Percentiles rank a stretch among this genome's conserved stretches.
Conservation (phyloP, 2,888 invertebrate species). For the Phortica magna region DNA sequence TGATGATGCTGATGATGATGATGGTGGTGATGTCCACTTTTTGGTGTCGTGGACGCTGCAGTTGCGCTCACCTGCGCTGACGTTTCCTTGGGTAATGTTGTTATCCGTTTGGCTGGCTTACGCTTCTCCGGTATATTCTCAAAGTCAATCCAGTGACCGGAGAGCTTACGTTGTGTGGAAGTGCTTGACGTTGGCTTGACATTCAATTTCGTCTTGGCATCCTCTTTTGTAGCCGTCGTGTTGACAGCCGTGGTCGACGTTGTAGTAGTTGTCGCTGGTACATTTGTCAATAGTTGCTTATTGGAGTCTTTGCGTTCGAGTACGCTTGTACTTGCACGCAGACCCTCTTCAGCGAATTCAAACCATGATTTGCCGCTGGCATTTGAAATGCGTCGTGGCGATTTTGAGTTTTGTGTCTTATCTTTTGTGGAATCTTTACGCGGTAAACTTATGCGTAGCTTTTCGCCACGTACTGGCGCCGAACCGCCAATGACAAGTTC, state of each 20-base stretch:
- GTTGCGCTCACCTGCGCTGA: conserved; percentile 40
- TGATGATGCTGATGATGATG: conserved; percentile 42
- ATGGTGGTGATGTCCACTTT: conserved; percentile 40
- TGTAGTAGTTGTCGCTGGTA: conserved; percentile 7
- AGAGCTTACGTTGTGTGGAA: conserved; percentile 74
- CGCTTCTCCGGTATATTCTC: conserved; percentile 91
- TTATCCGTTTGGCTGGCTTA: conserved; percentile 89
- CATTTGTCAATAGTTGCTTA: conserved; percentile 63
- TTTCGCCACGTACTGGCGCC: conserved; percentile 79
- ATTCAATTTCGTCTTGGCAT: conserved; percentile 28
- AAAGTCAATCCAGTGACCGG: conserved; percentile 89
- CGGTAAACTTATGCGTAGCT: conserved; percentile 85
- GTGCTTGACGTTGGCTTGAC: conserved; percentile 56
- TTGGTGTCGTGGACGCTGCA: neutral
- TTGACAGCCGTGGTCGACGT: neutral
- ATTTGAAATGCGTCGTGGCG: conserved; percentile 79
- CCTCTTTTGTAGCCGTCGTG: neutral
- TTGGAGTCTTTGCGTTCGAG: conserved; percentile 73
- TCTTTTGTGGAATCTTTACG: conserved; percentile 79
- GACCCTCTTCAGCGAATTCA: conserved; percentile 83
- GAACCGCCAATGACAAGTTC: conserved; percentile 48
- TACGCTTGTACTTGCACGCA: conserved; percentile 76
- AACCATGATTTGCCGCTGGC: conserved; percentile 80
- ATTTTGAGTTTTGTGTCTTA: conserved; percentile 78
- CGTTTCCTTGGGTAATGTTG: conserved; percentile 84